A percentile compares a stretch with the other conserved stretches of the same genome.
These are phyloP conservation scores for Epirrita christyi DNA, from an alignment of 2,888 invertebrate genomes.

Conservation along the genomic window DNA sequence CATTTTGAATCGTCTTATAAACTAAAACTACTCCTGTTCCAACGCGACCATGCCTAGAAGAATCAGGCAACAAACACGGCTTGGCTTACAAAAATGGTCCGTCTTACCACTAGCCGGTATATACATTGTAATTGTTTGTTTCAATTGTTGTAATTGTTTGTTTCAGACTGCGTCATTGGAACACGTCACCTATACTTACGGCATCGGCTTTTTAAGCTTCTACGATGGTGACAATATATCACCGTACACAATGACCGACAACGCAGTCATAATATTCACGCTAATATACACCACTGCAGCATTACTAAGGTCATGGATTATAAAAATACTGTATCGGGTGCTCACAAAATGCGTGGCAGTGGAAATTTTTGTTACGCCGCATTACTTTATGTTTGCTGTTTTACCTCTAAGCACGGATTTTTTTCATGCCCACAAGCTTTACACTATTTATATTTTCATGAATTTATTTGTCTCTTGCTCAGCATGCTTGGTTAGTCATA, in stretches of 20 bases:
- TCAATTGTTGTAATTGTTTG: too few relatives aligned
- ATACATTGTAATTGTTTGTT: too few relatives aligned
- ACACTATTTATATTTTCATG: slow-evolving; percentile 57
- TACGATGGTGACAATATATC: slow-evolving; percentile 65
- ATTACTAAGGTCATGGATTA: slow-evolving; percentile 59
- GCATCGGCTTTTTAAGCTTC: slow-evolving; percentile 64
- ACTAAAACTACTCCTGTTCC: too few relatives aligned
- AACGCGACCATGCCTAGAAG: too few relatives aligned
- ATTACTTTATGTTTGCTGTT: slow-evolving; percentile 60
- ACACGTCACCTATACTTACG: slow-evolving; percentile 53
- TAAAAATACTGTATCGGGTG: slow-evolving; percentile 51
- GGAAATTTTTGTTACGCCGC: slow-evolving; percentile 42
- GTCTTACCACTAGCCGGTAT: too few relatives aligned
- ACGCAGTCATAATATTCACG: slow-evolving; percentile 60
- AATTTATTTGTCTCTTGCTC: slow-evolving; percentile 50
- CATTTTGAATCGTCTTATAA: too few relatives aligned
- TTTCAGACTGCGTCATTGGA: slow-evolving; percentile 57
- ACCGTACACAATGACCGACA: slow-evolving; percentile 64
- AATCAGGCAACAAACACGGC: too few relatives aligned
- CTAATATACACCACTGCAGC: slow-evolving; percentile 52
- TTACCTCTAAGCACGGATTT: slow-evolving; percentile 64
- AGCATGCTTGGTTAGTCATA: slow-evolving; percentile 54
- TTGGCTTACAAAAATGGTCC: too few relatives aligned
- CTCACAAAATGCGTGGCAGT: slow-evolving; percentile 53
- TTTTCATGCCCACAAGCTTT: slow-evolving; percentile 56